These are phyloP conservation scores for Psettodes erumei DNA, from an alignment of 2,113 vertebrate genomes.

Conservation along the genomic window DNA sequence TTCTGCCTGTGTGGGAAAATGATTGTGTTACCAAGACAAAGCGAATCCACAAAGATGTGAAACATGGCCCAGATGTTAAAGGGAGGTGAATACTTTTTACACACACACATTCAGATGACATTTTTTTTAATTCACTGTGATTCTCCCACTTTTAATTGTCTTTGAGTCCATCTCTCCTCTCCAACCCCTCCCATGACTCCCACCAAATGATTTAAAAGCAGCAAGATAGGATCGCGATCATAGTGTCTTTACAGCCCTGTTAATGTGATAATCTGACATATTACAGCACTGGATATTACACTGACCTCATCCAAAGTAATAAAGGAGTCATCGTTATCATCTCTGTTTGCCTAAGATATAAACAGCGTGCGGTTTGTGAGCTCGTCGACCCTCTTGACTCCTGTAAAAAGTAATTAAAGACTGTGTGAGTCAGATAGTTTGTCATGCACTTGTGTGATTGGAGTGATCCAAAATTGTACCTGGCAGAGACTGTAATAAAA, in stretches of 20 bases:
- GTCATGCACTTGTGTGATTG: conserved; percentile 39
- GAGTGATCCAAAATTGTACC: conserved; percentile 31
- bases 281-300: conserved; percentile 34
- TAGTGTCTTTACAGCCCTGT: conserved; percentile 42
- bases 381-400: conserved; percentile 23
- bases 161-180: conserved; percentile 23
- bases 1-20: too few relatives aligned
- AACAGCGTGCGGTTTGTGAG: conserved; percentile 10
- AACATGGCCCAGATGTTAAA: conserved; percentile 29
- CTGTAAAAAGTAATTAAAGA: conserved; percentile 57
- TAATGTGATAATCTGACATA: conserved; percentile 59
- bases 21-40: too few relatives aligned
- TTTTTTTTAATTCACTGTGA: conserved; percentile 5
- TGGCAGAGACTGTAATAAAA: conserved; percentile 39
- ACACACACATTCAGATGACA: conserved; percentile 8
- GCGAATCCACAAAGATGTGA: too few relatives aligned
- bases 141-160: conserved; percentile 46
- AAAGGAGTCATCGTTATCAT: conserved; percentile 59
- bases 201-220: conserved; percentile 54
- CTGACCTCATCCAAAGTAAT: conserved; percentile 57
- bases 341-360: conserved; percentile 33
- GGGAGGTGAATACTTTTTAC: conserved; percentile 16
- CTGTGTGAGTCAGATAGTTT: conserved; percentile 45
- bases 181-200: conserved; percentile 40
- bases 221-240: conserved; percentile 27